Conservation (phyloP, 1,140 invertebrate genomes). For the Scylla paramamosain region DNA sequence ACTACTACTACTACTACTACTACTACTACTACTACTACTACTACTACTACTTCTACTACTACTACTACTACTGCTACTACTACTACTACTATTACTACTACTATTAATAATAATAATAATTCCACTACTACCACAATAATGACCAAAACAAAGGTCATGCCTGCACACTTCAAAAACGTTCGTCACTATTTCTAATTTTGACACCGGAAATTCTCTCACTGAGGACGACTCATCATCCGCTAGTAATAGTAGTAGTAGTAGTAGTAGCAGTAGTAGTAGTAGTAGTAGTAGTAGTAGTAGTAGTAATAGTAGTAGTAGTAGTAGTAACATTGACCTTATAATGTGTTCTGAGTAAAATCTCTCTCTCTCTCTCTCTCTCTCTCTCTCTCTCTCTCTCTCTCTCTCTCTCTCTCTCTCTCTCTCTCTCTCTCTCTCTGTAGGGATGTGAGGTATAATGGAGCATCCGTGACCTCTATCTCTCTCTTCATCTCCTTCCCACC, state of each 20-base stretch:
- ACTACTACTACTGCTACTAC: neutral
- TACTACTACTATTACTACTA: conserved; percentile 5
- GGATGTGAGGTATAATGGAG: neutral
- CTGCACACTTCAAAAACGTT: too few species aligned
- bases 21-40: conserved; percentile 14
- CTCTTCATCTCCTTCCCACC: neutral
- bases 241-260: neutral
- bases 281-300: conserved; percentile 19
- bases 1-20: neutral
- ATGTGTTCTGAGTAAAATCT: neutral
- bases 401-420: neutral
- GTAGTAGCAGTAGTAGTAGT: conserved; percentile 5
- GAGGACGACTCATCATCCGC: too few species aligned
- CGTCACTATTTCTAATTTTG: too few species aligned
- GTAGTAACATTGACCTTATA: neutral
- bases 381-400: neutral
- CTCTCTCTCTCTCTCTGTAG: neutral
- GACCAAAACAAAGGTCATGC: neutral
- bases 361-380: conserved; percentile 20
- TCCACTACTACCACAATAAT: neutral
- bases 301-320: conserved; percentile 12
- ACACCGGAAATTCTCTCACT: too few species aligned
- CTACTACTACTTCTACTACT: neutral
- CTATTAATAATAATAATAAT: neutral
- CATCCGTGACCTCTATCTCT: conserved; percentile 11